Evolutionary conservation across 2,888 invertebrate species (phyloP).

Genomic region (Melipona beecheii): DNA sequence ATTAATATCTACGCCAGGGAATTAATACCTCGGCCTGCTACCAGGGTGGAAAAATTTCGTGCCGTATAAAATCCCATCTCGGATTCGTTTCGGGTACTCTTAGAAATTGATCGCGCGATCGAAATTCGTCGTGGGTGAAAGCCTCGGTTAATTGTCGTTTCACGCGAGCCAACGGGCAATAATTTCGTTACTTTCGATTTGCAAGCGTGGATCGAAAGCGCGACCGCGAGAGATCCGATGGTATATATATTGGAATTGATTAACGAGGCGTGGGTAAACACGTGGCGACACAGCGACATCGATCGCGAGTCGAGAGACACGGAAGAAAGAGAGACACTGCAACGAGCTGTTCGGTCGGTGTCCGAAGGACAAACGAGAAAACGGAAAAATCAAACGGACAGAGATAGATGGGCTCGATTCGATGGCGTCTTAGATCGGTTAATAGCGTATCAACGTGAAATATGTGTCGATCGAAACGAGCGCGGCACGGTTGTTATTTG

Average conservation of each 20-base stretch:
- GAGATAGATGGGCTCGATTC: slow-evolving; percentile 35
- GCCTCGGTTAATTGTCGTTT: background rate
- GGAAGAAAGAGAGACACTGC: slow-evolving; percentile 1
- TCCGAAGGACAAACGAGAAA: slow-evolving; percentile 9
- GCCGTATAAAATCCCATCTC: background rate
- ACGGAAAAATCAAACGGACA: slow-evolving; percentile 26
- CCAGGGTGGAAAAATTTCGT: background rate
- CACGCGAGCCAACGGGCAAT: no score
- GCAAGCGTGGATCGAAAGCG: slow-evolving; percentile 10
- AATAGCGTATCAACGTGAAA: slow-evolving; percentile 34
- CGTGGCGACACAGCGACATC: slow-evolving; percentile 22
- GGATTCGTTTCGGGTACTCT: background rate
- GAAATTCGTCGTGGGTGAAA: background rate
- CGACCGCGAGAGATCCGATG: background rate
- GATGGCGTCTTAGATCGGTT: slow-evolving; percentile 37
- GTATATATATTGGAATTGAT: slow-evolving; percentile 23
- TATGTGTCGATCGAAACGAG: slow-evolving; percentile 18
- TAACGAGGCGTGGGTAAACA: slow-evolving; percentile 45
- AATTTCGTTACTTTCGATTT: background rate
- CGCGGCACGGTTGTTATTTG: slow-evolving; percentile 31
- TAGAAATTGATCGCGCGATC: no score
- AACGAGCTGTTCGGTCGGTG: background rate
- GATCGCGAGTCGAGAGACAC: background rate
- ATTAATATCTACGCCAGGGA: slow-evolving; percentile 18
- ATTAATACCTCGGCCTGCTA: background rate